phyloP scores from a whole-genome alignment of 2,797 vertebrate species.

The Malacoraja senta region DNA sequence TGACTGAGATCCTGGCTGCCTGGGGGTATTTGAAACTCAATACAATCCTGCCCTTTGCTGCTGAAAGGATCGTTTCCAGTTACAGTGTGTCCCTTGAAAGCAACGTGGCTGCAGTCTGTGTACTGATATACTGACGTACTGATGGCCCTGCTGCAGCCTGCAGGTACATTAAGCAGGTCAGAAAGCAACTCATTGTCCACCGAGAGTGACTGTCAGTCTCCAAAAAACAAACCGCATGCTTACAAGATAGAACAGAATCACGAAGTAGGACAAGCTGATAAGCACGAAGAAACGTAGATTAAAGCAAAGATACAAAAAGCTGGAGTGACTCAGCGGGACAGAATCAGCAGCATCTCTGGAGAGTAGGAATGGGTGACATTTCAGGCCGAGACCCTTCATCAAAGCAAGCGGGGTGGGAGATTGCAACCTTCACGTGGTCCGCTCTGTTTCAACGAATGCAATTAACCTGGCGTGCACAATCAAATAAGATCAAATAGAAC shows the following conservation, averaged over 20 bases:
- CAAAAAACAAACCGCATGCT: background rate
- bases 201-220: background rate
- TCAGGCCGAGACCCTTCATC: background rate
- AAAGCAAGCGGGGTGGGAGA: background rate
- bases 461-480: background rate
- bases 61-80: background rate
- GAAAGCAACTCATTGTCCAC: background rate
- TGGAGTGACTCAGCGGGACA: too few relatives aligned
- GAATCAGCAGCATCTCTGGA: too few relatives aligned
- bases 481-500: too few relatives aligned
- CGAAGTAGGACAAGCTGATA: background rate
- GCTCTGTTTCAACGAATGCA: too few relatives aligned
- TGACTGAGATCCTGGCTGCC: background rate
- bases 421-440: too few relatives aligned
- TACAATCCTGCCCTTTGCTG: background rate
- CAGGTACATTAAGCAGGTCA: background rate
- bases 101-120: background rate
- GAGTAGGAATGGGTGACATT: too few relatives aligned
- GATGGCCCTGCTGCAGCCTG: background rate
- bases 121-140: background rate
- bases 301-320: too few relatives aligned
- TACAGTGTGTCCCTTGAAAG: background rate
- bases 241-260: background rate
- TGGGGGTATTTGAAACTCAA: background rate
- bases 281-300: background rate